Evolutionary conservation across 1,140 invertebrate species (phyloP).

Genomic region (Hylaeus anthracinus): DNA sequence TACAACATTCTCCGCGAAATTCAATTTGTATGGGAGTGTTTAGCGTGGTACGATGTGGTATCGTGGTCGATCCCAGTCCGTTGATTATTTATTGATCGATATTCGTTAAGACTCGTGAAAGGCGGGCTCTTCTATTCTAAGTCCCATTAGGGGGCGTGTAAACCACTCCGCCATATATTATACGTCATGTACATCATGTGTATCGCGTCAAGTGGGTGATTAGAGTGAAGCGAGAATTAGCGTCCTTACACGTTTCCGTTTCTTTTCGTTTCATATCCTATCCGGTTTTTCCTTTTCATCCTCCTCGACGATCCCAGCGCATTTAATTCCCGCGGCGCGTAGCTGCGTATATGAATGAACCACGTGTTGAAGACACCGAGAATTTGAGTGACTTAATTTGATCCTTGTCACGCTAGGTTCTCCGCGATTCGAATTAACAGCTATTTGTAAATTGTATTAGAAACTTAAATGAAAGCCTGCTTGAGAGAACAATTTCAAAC

Average conservation of each 20-base stretch:
- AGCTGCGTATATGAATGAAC: not conserved
- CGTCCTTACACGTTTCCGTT: conserved; percentile 3
- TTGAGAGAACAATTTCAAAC: no score
- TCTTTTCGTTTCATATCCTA: not conserved
- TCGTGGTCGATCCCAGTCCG: conserved; percentile 9
- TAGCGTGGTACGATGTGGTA: conserved; percentile 21
- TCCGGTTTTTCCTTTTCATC: not conserved
- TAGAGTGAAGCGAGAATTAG: conserved; percentile 20
- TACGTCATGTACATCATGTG: not conserved
- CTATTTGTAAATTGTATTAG: no score
- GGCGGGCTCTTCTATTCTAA: conserved; percentile 25
- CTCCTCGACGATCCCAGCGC: not conserved
- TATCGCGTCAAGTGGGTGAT: conserved; percentile 28
- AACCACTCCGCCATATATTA: conserved; percentile 52
- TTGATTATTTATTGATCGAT: conserved; percentile 54
- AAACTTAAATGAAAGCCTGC: no score
- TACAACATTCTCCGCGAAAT: not conserved
- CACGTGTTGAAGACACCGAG: not conserved
- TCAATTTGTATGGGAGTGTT: conserved; percentile 41
- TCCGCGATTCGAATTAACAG: no score
- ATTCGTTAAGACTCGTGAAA: conserved; percentile 38
- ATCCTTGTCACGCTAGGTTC: no score
- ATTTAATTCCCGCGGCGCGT: not conserved
- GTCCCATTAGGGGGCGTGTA: conserved; percentile 42
- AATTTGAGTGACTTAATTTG: not conserved